A percentile compares a stretch with the other conserved stretches of the same genome.
Conservation (phyloP, 2,797 vertebrate genomes). For the Fistularia commersonii region DNA sequence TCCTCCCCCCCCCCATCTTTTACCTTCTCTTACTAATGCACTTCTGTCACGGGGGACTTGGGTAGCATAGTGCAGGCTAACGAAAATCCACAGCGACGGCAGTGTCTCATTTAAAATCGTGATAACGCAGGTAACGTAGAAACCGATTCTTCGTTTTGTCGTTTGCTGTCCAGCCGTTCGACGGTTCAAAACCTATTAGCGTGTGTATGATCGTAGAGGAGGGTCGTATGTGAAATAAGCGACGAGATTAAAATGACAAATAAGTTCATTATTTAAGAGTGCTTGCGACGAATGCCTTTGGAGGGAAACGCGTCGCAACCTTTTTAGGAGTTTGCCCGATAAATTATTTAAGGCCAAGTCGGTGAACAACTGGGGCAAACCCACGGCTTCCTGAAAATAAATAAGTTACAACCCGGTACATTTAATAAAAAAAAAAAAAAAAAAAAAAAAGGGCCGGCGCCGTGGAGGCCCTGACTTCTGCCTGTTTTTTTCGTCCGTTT, state of each 20-base stretch:
- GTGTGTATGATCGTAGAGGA: too few relatives aligned
- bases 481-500: neutral
- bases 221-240: too few relatives aligned
- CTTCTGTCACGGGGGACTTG: conserved; percentile 62
- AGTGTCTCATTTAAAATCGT: conserved; percentile 49
- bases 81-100: conserved; percentile 59
- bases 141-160: too few relatives aligned
- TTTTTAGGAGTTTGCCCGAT: conserved; percentile 55
- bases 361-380: conserved; percentile 65
- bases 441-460: neutral
- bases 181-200: too few relatives aligned
- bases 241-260: neutral
- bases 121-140: conserved; percentile 18
- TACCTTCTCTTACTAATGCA: conserved; percentile 63
- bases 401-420: conserved; percentile 44
- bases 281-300: conserved; percentile 16
- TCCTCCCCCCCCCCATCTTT: conserved; percentile 29
- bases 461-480: too few relatives aligned
- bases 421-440: conserved; percentile 4
- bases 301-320: conserved; percentile 33
- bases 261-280: neutral
- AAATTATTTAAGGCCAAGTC: conserved; percentile 65
- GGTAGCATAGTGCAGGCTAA: conserved; percentile 53
- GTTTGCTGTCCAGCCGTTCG: too few relatives aligned
- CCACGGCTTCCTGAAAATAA: conserved; percentile 53